phyloP scores from a whole-genome alignment of 2,888 invertebrate genomes.

The Tipula unca region DNA sequence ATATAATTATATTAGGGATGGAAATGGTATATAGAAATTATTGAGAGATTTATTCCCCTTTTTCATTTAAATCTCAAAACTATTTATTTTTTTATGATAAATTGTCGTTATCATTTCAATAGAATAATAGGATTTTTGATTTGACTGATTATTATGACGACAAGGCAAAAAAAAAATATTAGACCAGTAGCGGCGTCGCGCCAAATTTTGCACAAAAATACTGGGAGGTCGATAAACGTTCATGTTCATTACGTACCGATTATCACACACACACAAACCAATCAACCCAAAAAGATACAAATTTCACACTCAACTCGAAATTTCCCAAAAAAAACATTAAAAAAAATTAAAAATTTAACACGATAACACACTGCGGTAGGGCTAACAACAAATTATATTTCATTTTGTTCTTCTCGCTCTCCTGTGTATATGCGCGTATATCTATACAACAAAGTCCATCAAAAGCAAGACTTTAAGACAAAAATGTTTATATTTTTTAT shows the following conservation, averaged over 20 bases:
- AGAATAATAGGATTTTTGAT: not conserved
- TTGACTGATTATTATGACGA: not conserved
- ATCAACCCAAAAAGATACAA: not conserved
- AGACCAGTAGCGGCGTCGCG: not conserved
- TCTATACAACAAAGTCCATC: not conserved
- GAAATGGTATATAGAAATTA: not conserved
- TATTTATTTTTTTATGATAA: not conserved
- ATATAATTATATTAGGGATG: not conserved
- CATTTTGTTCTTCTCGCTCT: not conserved
- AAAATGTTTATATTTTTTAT: not conserved
- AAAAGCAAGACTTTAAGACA: not conserved
- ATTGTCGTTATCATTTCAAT: not conserved
- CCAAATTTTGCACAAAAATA: not conserved
- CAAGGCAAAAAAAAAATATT: not conserved
- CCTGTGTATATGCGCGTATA: not conserved
- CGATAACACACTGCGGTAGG: not conserved
- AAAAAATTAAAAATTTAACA: not conserved
- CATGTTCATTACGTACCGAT: not conserved
- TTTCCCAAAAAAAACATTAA: not conserved
- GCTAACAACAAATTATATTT: not conserved
- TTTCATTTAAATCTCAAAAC: not conserved
- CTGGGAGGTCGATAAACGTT: not conserved
- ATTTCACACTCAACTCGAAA: not conserved
- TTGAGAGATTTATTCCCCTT: not conserved
- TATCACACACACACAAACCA: not conserved